Evolutionary conservation across 1,140 invertebrate species (phyloP).

Genomic region (Calosoma granatense): DNA sequence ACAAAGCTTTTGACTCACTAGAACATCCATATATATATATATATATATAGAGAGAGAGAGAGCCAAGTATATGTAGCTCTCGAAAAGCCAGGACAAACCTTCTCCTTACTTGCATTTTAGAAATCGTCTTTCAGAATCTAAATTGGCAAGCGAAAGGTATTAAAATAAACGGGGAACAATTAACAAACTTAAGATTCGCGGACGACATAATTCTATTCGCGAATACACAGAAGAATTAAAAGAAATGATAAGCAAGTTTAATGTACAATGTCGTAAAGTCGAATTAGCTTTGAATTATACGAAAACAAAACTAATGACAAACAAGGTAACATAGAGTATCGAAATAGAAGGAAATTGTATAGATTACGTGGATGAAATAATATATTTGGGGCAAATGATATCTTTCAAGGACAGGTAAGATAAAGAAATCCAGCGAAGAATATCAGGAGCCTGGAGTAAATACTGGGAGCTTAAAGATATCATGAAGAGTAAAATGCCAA

Average conservation of each 20-base stretch:
- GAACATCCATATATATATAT: not conserved
- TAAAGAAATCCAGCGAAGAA: not conserved
- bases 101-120: not conserved
- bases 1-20: slow-evolving; percentile 15
- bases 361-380: not conserved
- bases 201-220: not conserved
- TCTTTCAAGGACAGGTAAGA: not conserved
- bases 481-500: not conserved
- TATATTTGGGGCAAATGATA: not conserved
- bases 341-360: not conserved
- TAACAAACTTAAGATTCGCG: not conserved
- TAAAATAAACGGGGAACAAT: not conserved
- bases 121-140: not conserved
- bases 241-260: not conserved
- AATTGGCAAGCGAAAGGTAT: not conserved
- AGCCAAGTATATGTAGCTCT: not conserved
- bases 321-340: not conserved
- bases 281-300: not conserved
- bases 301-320: not conserved
- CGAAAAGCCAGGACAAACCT: not conserved
- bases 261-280: not conserved
- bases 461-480: not conserved
- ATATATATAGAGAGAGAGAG: not conserved
- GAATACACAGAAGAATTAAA: not conserved
- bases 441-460: not conserved